Base-by-base conservation (phyloP, 2,797 vertebrate species). In the Steatocranus sp. region DNA sequence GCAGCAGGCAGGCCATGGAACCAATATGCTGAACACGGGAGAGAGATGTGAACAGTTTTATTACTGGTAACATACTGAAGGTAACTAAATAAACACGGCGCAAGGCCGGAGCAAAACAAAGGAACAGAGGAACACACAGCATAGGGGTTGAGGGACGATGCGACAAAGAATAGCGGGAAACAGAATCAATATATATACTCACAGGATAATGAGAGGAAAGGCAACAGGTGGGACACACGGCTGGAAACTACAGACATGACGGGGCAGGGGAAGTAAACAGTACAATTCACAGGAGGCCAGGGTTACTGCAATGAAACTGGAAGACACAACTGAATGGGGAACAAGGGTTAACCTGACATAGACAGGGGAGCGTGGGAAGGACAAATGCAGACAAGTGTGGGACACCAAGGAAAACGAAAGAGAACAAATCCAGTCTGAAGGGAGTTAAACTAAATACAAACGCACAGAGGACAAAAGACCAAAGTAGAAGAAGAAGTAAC, bases 401-500 rank as follows among this genome's bases (percentile, higher is more conserved):
- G 11, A 34, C 32, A 61, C 32, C 18, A 5, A 61, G 56, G 32
- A 61, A 61, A 61, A 61, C 0, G 56, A 36, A 61, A 12, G 54
- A 0, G 32, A 61, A 61, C 32, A 61, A 0, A 61, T 61, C 56
- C 32, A 36, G 56, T 10, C 6, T n/a, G 30, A 61, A 61, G 56
- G 32, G 56, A 61, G 56, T 61, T 61, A 36, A 61, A 36, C 18
- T 61, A 61, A 36, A 61, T 61, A 7, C 10, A n/a, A 61, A 61
- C 2, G 4, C 10, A 34, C 18, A 61, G 56, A 61, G 32, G 56
- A 61, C 56, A 61, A 61, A 36, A n/a, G 30, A 1, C 6, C 18
- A 61, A 61, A 61, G 30, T 36, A 61, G 32, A 61, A 61, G 30
- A 61, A 61, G 32, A 61, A 61, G 32, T 36, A 61, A 61, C 56